Evolutionary conservation across 2,888 invertebrate genomes (phyloP).

Genomic region (Hydroisotoma schaefferi): DNA sequence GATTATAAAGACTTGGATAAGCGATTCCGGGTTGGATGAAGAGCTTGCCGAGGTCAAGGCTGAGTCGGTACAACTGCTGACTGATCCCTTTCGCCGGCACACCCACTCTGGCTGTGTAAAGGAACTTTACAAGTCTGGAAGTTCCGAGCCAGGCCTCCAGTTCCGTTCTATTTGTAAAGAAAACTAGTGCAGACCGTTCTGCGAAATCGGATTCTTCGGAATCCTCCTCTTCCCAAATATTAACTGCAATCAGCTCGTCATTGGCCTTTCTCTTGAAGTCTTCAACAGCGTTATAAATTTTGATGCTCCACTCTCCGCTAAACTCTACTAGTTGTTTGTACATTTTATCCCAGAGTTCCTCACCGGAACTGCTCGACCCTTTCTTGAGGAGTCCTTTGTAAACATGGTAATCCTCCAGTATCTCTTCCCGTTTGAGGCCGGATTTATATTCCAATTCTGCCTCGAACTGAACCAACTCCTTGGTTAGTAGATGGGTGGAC

Average conservation of each 20-base stretch:
- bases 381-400: neutral
- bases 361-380: neutral
- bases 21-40: slow-evolving; percentile 5
- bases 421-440: neutral
- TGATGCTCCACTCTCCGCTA: neutral
- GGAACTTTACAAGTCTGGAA: neutral
- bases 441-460: neutral
- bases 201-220: neutral
- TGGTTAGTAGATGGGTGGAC: neutral
- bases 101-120: neutral
- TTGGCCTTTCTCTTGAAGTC: neutral
- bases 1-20: neutral
- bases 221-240: neutral
- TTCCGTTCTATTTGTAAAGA: neutral
- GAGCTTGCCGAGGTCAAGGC: neutral
- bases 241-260: neutral
- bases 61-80: neutral
- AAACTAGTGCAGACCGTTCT: neutral
- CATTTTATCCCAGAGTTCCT: too few species aligned
- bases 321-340: neutral
- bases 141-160: neutral
- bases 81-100: neutral
- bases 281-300: neutral
- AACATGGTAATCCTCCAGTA: neutral
- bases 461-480: neutral